Conservation (phyloP, 2,797 vertebrate species). For the Centroberyx gerrardi region DNA sequence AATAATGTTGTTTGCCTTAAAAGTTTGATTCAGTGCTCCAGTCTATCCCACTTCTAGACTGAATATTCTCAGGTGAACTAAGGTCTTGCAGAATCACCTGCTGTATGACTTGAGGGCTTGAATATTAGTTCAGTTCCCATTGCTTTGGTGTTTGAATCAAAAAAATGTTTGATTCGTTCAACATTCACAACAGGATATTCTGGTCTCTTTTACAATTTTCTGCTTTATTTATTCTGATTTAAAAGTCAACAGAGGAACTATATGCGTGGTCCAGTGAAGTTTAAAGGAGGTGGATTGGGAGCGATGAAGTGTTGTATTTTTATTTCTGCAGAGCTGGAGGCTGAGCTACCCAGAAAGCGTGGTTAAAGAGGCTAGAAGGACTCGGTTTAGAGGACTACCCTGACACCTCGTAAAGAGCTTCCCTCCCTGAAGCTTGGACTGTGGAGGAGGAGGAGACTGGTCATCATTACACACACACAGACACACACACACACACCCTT, state of each 20-base stretch:
- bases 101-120: neutral
- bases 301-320: neutral
- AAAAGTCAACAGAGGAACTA: neutral
- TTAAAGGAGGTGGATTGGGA: neutral
- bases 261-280: neutral
- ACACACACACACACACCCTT: neutral
- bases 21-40: neutral
- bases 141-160: neutral
- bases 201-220: neutral
- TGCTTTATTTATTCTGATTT: neutral
- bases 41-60: neutral
- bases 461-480: constrained; percentile 28
- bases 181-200: neutral
- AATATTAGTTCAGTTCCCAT: neutral
- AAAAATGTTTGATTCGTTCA: neutral
- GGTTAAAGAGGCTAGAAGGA: neutral
- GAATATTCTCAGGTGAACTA: neutral
- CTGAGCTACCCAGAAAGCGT: neutral
- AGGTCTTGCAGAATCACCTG: neutral
- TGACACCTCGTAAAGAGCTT: constrained; percentile 47
- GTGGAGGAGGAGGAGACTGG: neutral
- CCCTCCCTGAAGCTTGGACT: neutral
- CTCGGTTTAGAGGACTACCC: constrained; percentile 5
- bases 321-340: too few species aligned
- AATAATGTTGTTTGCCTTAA: neutral